phyloP scores from a whole-genome alignment of 2,113 vertebrate species.

The Lepidiolamprologus cunningtoni region DNA sequence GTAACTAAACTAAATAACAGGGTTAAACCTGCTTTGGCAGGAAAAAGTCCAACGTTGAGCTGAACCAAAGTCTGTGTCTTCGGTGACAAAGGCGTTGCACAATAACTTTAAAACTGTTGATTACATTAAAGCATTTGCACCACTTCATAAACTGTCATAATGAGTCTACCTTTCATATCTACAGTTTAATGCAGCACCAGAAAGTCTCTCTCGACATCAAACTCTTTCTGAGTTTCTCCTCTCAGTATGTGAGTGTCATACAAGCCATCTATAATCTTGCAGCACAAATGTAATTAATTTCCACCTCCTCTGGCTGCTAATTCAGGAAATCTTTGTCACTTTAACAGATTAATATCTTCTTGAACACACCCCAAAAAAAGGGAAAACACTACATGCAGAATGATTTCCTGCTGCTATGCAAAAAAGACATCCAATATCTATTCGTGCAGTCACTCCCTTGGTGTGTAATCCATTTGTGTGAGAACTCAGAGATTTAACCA shows the following conservation, averaged over 20 bases:
- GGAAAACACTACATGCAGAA: not conserved
- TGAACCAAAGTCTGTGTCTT: not conserved
- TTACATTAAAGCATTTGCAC: not conserved
- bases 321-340: not conserved
- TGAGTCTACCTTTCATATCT: not conserved
- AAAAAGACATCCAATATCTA: not conserved
- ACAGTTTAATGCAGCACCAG: not conserved
- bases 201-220: not conserved
- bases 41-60: not conserved
- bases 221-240: not conserved
- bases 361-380: not conserved
- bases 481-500: not conserved
- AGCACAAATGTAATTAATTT: not conserved
- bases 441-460: not conserved
- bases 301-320: not conserved
- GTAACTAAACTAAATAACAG: not conserved
- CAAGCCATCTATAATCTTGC: not conserved
- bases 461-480: not conserved
- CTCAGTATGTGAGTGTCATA: not conserved
- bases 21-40: not conserved
- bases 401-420: not conserved
- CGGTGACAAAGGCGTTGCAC: not conserved
- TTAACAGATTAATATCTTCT: not conserved
- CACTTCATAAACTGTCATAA: not conserved
- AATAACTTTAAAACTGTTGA: not conserved